Percentiles rank a stretch among this genome's conserved stretches.
Conservation (phyloP, 2,113 vertebrate genomes). For the Panthera uncia region DNA sequence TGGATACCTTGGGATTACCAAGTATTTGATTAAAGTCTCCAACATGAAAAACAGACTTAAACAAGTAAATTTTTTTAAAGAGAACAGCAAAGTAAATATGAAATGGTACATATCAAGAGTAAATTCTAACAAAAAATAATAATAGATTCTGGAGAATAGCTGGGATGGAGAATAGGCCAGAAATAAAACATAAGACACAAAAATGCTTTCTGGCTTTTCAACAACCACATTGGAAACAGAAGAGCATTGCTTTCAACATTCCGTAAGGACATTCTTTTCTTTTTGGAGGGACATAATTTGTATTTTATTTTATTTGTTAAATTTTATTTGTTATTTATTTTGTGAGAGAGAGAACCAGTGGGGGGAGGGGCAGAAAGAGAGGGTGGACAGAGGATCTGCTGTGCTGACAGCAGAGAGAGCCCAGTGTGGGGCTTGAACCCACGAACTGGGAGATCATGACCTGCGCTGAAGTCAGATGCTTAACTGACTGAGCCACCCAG, state of each 20-base stretch:
- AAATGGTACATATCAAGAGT: neutral
- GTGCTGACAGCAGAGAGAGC: no score
- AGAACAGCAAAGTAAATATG: neutral
- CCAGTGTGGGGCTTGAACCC: no score
- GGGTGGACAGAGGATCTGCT: no score
- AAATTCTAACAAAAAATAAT: neutral
- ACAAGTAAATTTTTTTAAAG: neutral
- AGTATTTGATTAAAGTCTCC: neutral
- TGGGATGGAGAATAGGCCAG: neutral
- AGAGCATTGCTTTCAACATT: neutral
- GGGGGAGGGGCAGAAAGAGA: no score
- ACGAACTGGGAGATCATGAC: no score
- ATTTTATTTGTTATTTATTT: no score
- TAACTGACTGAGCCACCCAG: no score
- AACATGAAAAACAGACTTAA: neutral
- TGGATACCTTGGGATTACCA: neutral
- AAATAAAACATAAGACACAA: neutral
- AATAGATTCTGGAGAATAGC: neutral
- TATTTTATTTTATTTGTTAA: no score
- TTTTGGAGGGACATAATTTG: no score
- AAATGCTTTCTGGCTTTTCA: neutral
- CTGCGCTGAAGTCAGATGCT: no score
- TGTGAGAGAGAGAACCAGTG: no score
- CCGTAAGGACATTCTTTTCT: neutral
- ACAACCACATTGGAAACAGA: neutral